Base-by-base conservation (phyloP, 2,797 vertebrate genomes). In the Falco cherrug region DNA sequence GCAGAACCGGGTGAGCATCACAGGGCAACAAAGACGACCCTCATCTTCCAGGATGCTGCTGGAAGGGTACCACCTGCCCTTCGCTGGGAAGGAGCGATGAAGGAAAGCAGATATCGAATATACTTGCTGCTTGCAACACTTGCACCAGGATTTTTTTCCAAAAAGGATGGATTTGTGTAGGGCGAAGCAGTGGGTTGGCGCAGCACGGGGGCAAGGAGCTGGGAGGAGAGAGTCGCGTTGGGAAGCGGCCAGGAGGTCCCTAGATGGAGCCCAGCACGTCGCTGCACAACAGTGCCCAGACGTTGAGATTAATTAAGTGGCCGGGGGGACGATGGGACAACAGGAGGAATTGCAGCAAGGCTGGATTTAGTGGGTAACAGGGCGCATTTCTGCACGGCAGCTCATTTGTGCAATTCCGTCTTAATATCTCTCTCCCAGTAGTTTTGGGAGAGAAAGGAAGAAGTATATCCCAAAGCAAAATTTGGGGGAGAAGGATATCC, bases 121-220 rank as follows among this genome's bases (percentile, higher is more conserved):
- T 2, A 26, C 1, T 4, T 7, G 11, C 41, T 81, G 61, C 63
- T 84, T n/a, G 60, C 82, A 77, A 53, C 5, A 1, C 16, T 24
- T 3, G 13, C 33, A 48, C 12, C 29, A 6, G 24, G 77, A 50
- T 13, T 43, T 51, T 51, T 54, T 86, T n/a, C 5, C 11, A 26
- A 60, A 68, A 78, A 26, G 16, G 10, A 28, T 2, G 16, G 54
- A 41, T 68, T 50, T 74, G 6, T 17, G 35, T 0, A 11, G 39
- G 16, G 51, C 0, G 5, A 57, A 83, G 33, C 51, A 54, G 37
- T 4, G 8, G 47, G 24, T 31, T 2, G 4, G 33, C 1, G 0
- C 1, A 3, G 31, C 13, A 14, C 0, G 1, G 18, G 47, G n/a
- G 37, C 8, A 15, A 37, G 60, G 48, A 37, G 29, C 37, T 20